Evolutionary conservation across 2,888 invertebrate genomes (phyloP).

Genomic region (Callosobruchus maculatus): DNA sequence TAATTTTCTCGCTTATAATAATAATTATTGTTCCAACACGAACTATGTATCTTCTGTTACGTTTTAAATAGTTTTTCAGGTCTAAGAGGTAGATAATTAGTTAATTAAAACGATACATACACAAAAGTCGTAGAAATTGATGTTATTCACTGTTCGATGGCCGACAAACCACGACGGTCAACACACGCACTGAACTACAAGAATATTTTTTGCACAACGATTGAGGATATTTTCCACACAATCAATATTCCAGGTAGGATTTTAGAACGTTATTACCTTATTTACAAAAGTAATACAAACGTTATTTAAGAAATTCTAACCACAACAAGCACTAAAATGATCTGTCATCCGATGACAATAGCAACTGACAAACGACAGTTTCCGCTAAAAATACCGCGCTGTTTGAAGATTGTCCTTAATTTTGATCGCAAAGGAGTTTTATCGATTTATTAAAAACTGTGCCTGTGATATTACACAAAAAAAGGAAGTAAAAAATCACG

Average conservation of each 20-base stretch:
- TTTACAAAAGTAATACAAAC: neutral
- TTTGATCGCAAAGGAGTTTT: too few species aligned
- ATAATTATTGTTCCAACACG: neutral
- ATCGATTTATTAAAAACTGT: too few species aligned
- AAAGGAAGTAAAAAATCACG: too few species aligned
- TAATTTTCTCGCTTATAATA: neutral
- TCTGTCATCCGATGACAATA: neutral
- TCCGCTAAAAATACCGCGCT: neutral
- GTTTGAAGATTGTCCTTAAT: neutral
- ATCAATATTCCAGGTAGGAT: neutral
- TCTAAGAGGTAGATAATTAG: conserved; percentile 38
- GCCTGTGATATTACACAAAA: too few species aligned
- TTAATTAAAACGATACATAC: conserved; percentile 43
- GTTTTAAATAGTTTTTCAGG: conserved; percentile 33
- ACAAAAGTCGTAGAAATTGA: conserved; percentile 52
- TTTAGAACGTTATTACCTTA: neutral
- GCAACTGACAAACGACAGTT: neutral
- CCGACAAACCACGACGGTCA: conserved; percentile 67
- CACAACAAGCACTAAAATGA: neutral
- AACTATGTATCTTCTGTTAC: neutral
- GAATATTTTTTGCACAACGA: neutral
- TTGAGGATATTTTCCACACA: neutral
- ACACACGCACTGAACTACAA: conserved; percentile 35
- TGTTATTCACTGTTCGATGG: conserved; percentile 68
- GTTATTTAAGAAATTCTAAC: neutral